Base-by-base conservation (phyloP, 2,797 vertebrate species). In the Myotis daubentonii region DNA sequence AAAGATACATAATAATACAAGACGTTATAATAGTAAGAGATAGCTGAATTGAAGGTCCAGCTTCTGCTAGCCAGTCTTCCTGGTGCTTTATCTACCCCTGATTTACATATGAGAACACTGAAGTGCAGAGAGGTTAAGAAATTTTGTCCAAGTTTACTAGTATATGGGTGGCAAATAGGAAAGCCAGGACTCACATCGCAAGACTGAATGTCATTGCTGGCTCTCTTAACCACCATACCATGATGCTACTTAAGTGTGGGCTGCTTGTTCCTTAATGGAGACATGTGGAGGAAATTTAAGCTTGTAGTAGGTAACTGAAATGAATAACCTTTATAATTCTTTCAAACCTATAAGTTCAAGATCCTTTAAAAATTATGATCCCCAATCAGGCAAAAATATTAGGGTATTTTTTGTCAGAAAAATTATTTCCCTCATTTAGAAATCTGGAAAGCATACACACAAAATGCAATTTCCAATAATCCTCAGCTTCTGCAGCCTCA, bases 291-390 rank as follows among this genome's bases (percentile, higher is more conserved):
- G 22, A 9, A 4, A 60, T 88, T 84, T 76, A 76, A 71, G 33
- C 22, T 49, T 28, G 13, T 9, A 20, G 19, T 23, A 49, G 16
- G 87, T 22, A 60, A 89, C 19, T 25, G 10, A 90, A 78, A 23
- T n/a, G 12, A 86, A 55, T 66, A 70, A 33, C 4, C 23, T 80
- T 47, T 41, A 47, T n/a, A 33, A 11, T 60, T 49, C 57, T 41
- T 80, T 88, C 38, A 88, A 88, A 82, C 3, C 51, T 76, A 33
- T 23, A 15, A n/a, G 55, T 74, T 57, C 55, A 49, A 25, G 38
- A 55, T 30, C 15, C 20, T 91, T 51, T 66, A 66, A 94, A 90
- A 83, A 57, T 72, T 79, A 87, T 60, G 87, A 92, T 72, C 22
- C 22, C 20, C n/a, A 78, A 51, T 44, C 53, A 70, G 25, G 12